Base-by-base conservation (phyloP, 2,797 vertebrate genomes). In the Sebastes hubbsi region DNA sequence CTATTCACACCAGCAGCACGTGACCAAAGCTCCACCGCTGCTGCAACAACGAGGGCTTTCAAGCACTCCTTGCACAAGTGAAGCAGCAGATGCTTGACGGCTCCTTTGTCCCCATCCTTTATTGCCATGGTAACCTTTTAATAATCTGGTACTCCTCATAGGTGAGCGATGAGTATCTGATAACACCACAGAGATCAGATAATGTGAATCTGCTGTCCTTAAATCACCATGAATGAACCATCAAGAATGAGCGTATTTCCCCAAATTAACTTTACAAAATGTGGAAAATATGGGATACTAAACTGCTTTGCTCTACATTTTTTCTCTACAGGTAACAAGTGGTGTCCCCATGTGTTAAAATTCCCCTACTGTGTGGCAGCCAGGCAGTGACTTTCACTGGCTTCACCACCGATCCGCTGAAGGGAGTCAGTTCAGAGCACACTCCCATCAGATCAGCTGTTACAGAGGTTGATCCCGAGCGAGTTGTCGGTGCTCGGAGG, bases 121-220 rank as follows among this genome's bases (percentile, higher is more conserved):
- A 87, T 90, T 78, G 54, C 75, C 80, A 80, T 85, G 80, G 88
- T 29, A 76, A 86, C 82, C 10, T 4, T 62, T 77, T 30, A 11
- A 32, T 46, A 12, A 29, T 2, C 18, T 25, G 54, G 27, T 25
- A 2, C 58, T 54, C 11, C 5, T 30, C 13, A 5, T 8, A 34
- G 25, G 58, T 78, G 77, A 81, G 46, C 56, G 55, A 81, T 75
- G 42, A 27, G 24, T 58, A 13, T 81, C 62, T 81, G 59, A 42
- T 34, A 25, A 42, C 38, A 5, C 18, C 0, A 7, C 30, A 69
- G 42, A 32, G 32, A 65, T 60, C 42, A 14, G 13, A 72, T 62
- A 22, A 34, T 12, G 8, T 29, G 24, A 65, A 4, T 13, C 24
- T 29, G 63, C 46, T 9, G 29, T 7, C 38, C 20, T 36, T 52